Conservation (phyloP, 2,113 vertebrate genomes). For the Tychaedon coryphoeus region DNA sequence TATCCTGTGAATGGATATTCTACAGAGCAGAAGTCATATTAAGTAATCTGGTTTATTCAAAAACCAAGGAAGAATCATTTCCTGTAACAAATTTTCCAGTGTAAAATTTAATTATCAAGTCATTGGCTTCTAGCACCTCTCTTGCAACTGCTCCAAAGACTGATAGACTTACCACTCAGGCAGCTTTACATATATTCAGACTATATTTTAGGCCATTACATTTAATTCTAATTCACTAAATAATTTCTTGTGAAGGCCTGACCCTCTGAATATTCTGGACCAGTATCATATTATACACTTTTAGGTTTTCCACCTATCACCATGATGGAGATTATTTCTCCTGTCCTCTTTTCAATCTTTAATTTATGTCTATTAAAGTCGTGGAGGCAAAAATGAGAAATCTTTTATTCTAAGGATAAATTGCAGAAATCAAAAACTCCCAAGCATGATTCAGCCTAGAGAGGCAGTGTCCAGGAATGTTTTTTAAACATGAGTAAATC, state of each 20-base stretch:
- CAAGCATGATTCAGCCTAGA: background rate
- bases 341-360: constrained; percentile 5
- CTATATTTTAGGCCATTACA: background rate
- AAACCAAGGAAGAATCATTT: background rate
- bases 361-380: constrained; percentile 11
- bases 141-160: background rate
- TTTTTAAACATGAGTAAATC: background rate
- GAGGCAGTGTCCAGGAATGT: background rate
- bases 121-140: background rate
- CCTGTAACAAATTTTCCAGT: background rate
- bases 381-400: background rate
- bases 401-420: background rate
- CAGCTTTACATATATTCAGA: background rate
- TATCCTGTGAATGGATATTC: background rate
- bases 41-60: background rate
- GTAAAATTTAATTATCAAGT: background rate
- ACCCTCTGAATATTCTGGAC: constrained; percentile 14
- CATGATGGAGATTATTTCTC: background rate
- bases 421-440: background rate
- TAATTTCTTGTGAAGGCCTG: background rate
- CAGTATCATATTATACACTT: background rate
- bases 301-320: background rate
- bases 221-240: background rate
- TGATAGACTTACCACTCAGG: background rate
- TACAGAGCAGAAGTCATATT: background rate